Evolutionary conservation across 92 coral and sea anemone genomes (phyloP), one percentile per base, ranked within the genome.

Genomic region (Porites lobata): DNA sequence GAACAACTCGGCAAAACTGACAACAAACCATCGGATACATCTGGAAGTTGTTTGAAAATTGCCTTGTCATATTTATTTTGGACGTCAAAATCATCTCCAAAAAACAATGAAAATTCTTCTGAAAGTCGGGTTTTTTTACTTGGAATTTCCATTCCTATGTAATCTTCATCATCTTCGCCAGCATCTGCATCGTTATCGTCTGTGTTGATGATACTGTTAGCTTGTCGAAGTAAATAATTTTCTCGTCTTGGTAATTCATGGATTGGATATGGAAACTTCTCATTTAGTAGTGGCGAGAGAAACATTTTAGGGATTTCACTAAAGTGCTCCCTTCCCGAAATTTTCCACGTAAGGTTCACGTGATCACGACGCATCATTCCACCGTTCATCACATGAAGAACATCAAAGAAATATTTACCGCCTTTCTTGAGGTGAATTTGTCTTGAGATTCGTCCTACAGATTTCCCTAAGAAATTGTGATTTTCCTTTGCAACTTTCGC

Each of bases 261-360:
- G 64, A 9, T 74, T 62, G 47, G 43, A 47, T 76, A 75, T 19
- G 78, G 82, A 0, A 85, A 18, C 47, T 81, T 83, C 17, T 93
- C 92, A 17, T 81, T 80, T 29, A 89, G 5, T 1, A 94, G 84
- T 13, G 96, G 84, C 29, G 98, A 92, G n/a, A 94, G 69, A 50
- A 88, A 85, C 32, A 79, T 47, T 3, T 80, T 72, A 2, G 78
- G 65, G 7, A 94, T 64, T 22, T 67, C 47, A 12, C 85, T 59
- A 67, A 87, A 94, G 50, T 32, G 68, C 5, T 59, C 65, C 69
- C 86, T 53, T 52, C 87, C 92, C 17, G 98, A 96, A 5, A 88
- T 56, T 85, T 77, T 90, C 98, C 98, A 96, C 82, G 78, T 87
- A 58, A 94, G 66, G 64, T 84, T 87, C 75, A 94, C 92, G 91